Evolutionary conservation across 2,888 invertebrate species (phyloP), one percentile per base, ranked within the genome.

Genomic region (Eutolmus rufibarbis): DNA sequence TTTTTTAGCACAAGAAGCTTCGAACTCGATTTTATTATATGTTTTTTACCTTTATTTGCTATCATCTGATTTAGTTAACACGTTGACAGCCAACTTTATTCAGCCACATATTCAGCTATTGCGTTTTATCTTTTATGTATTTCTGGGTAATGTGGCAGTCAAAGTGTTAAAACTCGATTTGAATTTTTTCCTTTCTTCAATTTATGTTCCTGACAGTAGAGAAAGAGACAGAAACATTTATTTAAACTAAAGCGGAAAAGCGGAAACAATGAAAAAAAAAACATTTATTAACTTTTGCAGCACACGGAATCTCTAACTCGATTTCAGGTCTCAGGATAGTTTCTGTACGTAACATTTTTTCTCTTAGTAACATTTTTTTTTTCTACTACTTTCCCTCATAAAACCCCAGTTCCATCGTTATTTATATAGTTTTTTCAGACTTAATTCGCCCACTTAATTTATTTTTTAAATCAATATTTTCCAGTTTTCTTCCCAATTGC

Each of bases 271-370:
- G 23, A 66, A 19, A 66, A 66, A 3, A 23, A 66, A 66, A 66
- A 40, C 86, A 84, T 88, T 88, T 88, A 86, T 88, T 92, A 92
- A 92, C 92, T 92, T 93, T 93, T 93, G 91, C 93, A 93, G 93
- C 93, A 91, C 93, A 93, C 92, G 93, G 93, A 93, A 93, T 93
- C 91, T 93, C 93, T 91, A 93, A 93, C 92, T 92, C 93, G 92
- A 90, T 91, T 90, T 90, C 91, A 89, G 91, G 91, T 90, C 92
- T 93, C 92, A 93, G 93, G 93, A 93, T 93, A 91, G 92, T 92
- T 90, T 93, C 93, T 93, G 93, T 93, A 93, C 93, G 93, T 93
- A 93, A 92, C 90, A 82, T 77, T 87, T 76, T 81, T 74, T 74
- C 46, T 46, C 79, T 87, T 86, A 81, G 57, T 74, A 46, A 81